Evolutionary conservation across 1,140 invertebrate genomes (phyloP), one percentile per base, ranked within the genome.

Genomic region (Musca vetustissima): DNA sequence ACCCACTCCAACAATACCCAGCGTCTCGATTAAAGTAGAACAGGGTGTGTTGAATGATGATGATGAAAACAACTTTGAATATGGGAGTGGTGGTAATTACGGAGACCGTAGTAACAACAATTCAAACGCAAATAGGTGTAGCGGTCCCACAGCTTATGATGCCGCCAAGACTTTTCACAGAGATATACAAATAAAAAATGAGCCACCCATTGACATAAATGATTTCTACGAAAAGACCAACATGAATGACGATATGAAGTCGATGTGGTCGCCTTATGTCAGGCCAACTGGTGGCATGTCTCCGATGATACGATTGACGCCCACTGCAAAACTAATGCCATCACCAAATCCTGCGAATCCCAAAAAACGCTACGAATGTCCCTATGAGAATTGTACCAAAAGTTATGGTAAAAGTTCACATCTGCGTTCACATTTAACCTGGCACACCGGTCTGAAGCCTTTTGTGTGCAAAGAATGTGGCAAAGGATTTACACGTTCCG

Each of bases 381-480:
- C 78, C 2, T 76, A 80, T 53, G 78, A 80, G 6, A 76, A 80
- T 64, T 81, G 79, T 59, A 77, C 76, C 22, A 81, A 81, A 70
- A 80, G 78, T 69, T 81, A 81, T 69, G 79, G 79, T 49, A 81
- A 81, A 69, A 81, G 79, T 71, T 81, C 79, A 32, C 79, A 81
- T 71, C 71, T 81, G 53, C 79, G 79, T 47, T 80, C 79, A 21
- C 79, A 81, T 72, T 73, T 81, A 59, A 81, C 79, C 8, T 81
- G 79, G 79, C 79, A 81, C 48, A 80, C 79, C 21, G 79, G 79
- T 7, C 86, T 87, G 69, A 78, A 86, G 67, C 86, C 86, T 0
- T 87, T 87, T 73, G 83, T 86, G 3, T 87, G 86, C 73, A 85
- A 83, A 70, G 86, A 86, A 78, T 87, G 87, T 66, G 86, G 86